Conservation (phyloP, 1,140 invertebrate species). For the Drosophila asahinai region DNA sequence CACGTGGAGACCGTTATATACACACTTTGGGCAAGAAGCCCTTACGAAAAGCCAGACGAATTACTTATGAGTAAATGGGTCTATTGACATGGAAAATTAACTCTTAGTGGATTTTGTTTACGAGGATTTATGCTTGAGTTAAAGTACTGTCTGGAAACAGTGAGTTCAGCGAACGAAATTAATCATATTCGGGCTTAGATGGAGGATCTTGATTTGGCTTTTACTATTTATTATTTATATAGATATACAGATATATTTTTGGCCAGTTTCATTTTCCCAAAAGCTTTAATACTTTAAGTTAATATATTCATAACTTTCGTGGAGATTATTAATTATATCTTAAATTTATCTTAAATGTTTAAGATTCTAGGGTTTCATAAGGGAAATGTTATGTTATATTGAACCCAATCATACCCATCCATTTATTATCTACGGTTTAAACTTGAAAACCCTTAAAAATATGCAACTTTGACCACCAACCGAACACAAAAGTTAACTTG, state of each 20-base stretch:
- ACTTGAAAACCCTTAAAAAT: not conserved
- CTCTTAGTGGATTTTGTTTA: constrained; percentile 15
- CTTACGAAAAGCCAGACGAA: constrained; percentile 48
- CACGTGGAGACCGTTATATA: constrained; percentile 17
- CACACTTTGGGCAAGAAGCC: not conserved
- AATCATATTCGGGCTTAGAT: not conserved
- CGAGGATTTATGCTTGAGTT: constrained; percentile 5
- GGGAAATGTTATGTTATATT: not conserved
- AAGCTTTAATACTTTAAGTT: not conserved
- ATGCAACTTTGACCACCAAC: constrained; percentile 13
- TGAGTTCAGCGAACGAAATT: constrained; percentile 5
- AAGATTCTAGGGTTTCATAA: not conserved
- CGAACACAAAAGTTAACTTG: constrained; percentile 34
- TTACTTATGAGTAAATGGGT: constrained; percentile 53
- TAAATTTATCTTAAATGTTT: no score
- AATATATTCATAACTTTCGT: not conserved
- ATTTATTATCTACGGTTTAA: not conserved
- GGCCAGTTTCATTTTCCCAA: not conserved
- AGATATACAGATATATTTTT: not conserved
- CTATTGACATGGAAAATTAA: constrained; percentile 48
- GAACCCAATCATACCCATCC: not conserved
- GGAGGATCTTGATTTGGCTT: not conserved
- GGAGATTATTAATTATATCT: not conserved
- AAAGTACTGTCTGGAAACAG: constrained; percentile 4
- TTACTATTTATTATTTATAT: not conserved